These are phyloP conservation scores for Caloenas nicobarica DNA, from an alignment of 2,113 vertebrate species.

Conservation along the genomic window DNA sequence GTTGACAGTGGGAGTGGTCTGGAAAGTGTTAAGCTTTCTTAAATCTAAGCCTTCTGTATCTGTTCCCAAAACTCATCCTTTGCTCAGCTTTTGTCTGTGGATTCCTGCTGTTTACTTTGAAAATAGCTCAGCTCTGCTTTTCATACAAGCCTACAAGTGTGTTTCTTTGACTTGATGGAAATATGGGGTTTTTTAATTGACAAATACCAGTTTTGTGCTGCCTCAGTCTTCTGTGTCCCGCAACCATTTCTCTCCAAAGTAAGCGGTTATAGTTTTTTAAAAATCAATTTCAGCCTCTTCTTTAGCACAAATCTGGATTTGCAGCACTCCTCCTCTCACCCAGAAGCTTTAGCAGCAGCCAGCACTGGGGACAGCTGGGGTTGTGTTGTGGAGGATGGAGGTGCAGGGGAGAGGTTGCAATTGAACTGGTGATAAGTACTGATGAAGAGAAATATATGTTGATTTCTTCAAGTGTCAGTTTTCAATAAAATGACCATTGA, in stretches of 20 bases:
- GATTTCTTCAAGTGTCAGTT: not conserved
- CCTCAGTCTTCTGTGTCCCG: not conserved
- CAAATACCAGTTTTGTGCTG: not conserved
- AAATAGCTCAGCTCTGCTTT: not conserved
- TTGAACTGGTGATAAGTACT: not conserved
- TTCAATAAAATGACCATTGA: not conserved
- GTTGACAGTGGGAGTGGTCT: constrained; percentile 30
- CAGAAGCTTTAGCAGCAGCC: not conserved
- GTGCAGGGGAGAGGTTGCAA: not conserved
- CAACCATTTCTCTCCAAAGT: not conserved
- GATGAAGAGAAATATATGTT: not conserved
- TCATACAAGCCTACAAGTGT: not conserved
- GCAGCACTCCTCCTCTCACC: not conserved
- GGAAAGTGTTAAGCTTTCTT: constrained; percentile 48
- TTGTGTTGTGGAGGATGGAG: not conserved
- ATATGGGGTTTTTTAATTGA: not conserved
- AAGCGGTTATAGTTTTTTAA: not conserved
- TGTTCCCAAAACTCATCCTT: constrained; percentile 40
- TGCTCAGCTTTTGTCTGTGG: constrained; percentile 27
- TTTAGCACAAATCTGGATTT: not conserved
- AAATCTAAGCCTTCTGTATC: constrained; percentile 40
- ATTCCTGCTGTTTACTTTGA: constrained; percentile 13
- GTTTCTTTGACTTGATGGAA: not conserved
- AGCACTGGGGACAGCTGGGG: not conserved
- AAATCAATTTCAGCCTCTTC: not conserved